A percentile compares a stretch with the other conserved stretches of the same genome.
phyloP scores from a whole-genome alignment of 1,140 invertebrate species.

The Dermatophagoides farinae region DNA sequence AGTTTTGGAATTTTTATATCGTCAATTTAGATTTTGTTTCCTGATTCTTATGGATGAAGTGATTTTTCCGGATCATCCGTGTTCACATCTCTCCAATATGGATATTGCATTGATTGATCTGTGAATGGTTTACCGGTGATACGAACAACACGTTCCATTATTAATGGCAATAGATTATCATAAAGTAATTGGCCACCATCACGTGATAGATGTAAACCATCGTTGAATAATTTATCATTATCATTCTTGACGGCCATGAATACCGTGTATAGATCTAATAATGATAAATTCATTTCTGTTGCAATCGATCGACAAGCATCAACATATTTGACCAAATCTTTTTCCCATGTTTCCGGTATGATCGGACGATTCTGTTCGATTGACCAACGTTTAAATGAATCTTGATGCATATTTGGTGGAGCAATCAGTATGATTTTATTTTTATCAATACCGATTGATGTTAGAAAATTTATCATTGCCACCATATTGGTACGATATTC shows the following conservation, averaged over 20 bases:
- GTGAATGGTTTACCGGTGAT: neutral
- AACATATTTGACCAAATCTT: slow-evolving; percentile 20
- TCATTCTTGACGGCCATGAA: slow-evolving; percentile 20
- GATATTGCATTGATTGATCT: slow-evolving; percentile 1
- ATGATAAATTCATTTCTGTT: slow-evolving; percentile 16
- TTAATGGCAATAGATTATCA: slow-evolving; percentile 10
- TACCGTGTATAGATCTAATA: slow-evolving; percentile 21
- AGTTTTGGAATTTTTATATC: too few relatives aligned
- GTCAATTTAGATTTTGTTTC: too few relatives aligned
- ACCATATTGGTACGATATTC: slow-evolving; percentile 24
- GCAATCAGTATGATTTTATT: slow-evolving; percentile 25
- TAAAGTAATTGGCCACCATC: slow-evolving; percentile 13
- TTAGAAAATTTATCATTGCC: slow-evolving; percentile 24
- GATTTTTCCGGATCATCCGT: neutral
- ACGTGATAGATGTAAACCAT: slow-evolving; percentile 19
- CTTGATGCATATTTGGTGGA: slow-evolving; percentile 23
- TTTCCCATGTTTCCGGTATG: slow-evolving; percentile 2
- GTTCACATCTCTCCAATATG: slow-evolving; percentile 1
- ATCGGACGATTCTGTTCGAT: slow-evolving; percentile 11
- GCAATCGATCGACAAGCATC: slow-evolving; percentile 18
- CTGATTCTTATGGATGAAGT: too few relatives aligned
- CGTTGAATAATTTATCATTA: slow-evolving; percentile 12
- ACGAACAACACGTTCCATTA: neutral
- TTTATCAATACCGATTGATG: slow-evolving; percentile 21
- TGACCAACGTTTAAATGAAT: slow-evolving; percentile 19